Conservation (phyloP, 2,797 vertebrate species). For the Gouania willdenowi region DNA sequence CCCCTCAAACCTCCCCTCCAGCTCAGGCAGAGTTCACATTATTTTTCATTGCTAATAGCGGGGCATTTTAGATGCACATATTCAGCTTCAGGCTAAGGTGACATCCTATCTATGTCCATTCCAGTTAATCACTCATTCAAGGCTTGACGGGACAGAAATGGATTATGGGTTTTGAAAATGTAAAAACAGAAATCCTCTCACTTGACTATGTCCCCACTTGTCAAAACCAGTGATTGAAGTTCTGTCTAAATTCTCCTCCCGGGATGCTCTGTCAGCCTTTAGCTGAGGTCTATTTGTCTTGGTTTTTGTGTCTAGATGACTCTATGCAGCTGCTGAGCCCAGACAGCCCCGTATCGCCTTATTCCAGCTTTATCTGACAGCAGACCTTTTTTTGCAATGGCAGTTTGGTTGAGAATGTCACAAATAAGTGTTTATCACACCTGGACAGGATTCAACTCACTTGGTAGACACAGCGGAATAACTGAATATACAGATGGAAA, state of each 20-base stretch:
- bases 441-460: conserved; percentile 6
- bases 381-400: conserved; percentile 44
- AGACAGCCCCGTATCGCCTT: conserved; percentile 51
- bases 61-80: conserved; percentile 22
- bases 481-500: conserved; percentile 29
- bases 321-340: conserved; percentile 36
- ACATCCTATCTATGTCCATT: conserved; percentile 26
- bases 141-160: conserved; percentile 43
- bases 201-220: conserved; percentile 54
- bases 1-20: too few relatives aligned
- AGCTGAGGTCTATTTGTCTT: conserved; percentile 69
- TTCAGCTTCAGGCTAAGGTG: conserved; percentile 39
- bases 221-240: conserved; percentile 64
- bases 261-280: conserved; percentile 59
- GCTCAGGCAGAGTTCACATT: too few relatives aligned
- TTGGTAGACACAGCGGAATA: conserved; percentile 25
- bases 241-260: conserved; percentile 54
- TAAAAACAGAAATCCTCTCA: conserved; percentile 56
- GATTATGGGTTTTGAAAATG: conserved; percentile 59
- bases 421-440: conserved; percentile 38
- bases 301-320: conserved; percentile 61
- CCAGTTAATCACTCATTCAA: conserved; percentile 35
- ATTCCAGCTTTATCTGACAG: conserved; percentile 55
- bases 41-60: conserved; percentile 14
- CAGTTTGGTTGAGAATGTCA: conserved; percentile 51